Conservation (phyloP, 2,113 vertebrate species). For the Phyllopteryx taeniolatus region DNA sequence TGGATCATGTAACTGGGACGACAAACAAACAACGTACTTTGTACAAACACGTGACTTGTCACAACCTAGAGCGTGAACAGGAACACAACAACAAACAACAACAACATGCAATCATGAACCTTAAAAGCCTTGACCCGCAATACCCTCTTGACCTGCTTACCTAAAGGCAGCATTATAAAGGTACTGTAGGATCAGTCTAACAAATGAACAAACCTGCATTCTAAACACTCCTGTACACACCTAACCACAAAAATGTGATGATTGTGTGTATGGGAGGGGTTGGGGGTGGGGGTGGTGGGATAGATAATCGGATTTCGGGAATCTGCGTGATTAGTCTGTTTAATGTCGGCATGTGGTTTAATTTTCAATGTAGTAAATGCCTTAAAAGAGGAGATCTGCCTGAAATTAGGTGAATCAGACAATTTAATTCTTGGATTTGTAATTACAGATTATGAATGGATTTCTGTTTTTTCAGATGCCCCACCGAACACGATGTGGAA, state of each 20-base stretch:
- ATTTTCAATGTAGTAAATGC: too few relatives aligned
- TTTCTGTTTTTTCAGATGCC: background rate
- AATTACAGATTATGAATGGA: background rate
- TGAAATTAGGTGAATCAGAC: background rate
- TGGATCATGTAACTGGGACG: conserved; percentile 70
- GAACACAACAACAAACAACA: conserved; percentile 61
- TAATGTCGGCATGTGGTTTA: too few relatives aligned
- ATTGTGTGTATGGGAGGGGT: background rate
- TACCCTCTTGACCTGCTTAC: conserved; percentile 3
- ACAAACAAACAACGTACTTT: conserved; percentile 58
- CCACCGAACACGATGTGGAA: too few relatives aligned
- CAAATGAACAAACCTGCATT: background rate
- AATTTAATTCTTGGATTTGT: background rate
- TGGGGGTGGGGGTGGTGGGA: too few relatives aligned
- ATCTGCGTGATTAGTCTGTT: too few relatives aligned
- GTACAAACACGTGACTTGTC: conserved; percentile 68
- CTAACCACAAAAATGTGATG: background rate
- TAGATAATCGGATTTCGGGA: too few relatives aligned
- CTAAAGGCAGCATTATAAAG: background rate
- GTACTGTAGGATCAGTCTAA: background rate
- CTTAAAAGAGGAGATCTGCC: background rate
- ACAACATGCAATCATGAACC: conserved; percentile 42
- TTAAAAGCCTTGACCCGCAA: conserved; percentile 23
- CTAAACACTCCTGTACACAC: background rate
- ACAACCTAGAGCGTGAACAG: conserved; percentile 71